Evolutionary conservation across 2,888 invertebrate genomes (phyloP).

Genomic region (Epinotia bilunana): DNA sequence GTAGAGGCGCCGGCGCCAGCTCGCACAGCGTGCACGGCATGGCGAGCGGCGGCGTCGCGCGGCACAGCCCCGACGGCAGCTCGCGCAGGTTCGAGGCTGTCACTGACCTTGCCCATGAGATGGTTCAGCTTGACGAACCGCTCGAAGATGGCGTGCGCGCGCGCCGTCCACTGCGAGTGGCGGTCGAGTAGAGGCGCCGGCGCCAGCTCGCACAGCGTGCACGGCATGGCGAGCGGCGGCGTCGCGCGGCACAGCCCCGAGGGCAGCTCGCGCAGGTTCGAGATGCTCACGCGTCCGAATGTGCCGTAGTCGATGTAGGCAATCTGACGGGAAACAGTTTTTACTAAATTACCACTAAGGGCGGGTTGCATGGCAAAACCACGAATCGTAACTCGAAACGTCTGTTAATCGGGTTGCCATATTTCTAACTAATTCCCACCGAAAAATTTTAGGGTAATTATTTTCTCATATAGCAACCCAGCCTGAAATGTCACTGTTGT

Average conservation of each 20-base stretch:
- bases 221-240: slow-evolving; percentile 88
- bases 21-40: slow-evolving; percentile 89
- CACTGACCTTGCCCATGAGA: slow-evolving; percentile 76
- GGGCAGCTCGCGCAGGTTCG: slow-evolving; percentile 76
- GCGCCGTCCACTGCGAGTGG: slow-evolving; percentile 85
- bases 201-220: slow-evolving; percentile 87
- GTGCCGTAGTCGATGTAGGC: slow-evolving; percentile 93
- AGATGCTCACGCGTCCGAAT: slow-evolving; percentile 71
- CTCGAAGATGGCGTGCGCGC: slow-evolving; percentile 79
- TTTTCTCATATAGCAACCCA: too few relatives aligned
- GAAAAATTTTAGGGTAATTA: too few relatives aligned
- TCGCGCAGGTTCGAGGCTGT: too few relatives aligned
- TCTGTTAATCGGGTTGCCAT: too few relatives aligned
- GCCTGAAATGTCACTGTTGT: too few relatives aligned
- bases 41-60: slow-evolving; percentile 84
- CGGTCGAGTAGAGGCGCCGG: slow-evolving; percentile 86
- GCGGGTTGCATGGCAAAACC: too few relatives aligned
- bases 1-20: slow-evolving; percentile 87
- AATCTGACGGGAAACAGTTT: slow-evolving; percentile 76
- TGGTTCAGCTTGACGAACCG: slow-evolving; percentile 61
- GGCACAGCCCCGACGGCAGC: slow-evolving; percentile 55
- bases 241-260: slow-evolving; percentile 55
- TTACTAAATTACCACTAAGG: not conserved
- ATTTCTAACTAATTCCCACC: too few relatives aligned
- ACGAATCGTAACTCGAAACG: too few relatives aligned